Evolutionary conservation across 2,797 vertebrate species (phyloP), one percentile per base, ranked within the genome.

Genomic region (Myoxocephalus aenaeus): DNA sequence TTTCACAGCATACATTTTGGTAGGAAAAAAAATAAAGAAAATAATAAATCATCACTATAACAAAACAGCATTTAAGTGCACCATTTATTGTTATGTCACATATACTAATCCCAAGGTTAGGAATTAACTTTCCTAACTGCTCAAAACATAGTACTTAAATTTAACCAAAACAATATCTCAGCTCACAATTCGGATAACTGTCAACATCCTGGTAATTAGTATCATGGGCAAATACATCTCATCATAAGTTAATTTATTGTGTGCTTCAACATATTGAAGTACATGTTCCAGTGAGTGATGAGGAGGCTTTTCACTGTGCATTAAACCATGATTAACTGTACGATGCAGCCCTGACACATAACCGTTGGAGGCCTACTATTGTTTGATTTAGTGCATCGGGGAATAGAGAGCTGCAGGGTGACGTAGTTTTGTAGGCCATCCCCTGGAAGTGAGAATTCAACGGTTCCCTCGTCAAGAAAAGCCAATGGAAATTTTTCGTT

Each of bases 311-410:
- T 54, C 25, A 32, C 29, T 64, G 32, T 22, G 63, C 66, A 64
- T 63, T 66, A 76, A 71, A 79, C 38, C 44, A 32, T 77, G 29
- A 81, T 79, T 77, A 76, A 75, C 53, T 80, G 17, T 20, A 65
- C 62, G 65, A 77, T 69, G 65, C 32, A 44, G 75, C 44, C 22
- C 40, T 82, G 76, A 77, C 59, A 20, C 46, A 48, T 46, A 8
- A 46, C 67, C 48, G 76, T 14, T 17, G 17, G 22, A 72, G 51
- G 40, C 9, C 42, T 17, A 51, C 27, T 25, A 53, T 71, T 69
- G 77, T 64, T 51, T 58, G 36, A 25, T 57, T n/a, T n/a, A 18
- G 2, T 15, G 40, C 71, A 13, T 36, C 20, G 3, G 3, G 51
- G 59, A 46, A 1, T 7, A 53, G n/a, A 53, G 46, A 20, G 18